phyloP scores from a whole-genome alignment of 2,888 invertebrate species.

The Lepas anatifera region DNA sequence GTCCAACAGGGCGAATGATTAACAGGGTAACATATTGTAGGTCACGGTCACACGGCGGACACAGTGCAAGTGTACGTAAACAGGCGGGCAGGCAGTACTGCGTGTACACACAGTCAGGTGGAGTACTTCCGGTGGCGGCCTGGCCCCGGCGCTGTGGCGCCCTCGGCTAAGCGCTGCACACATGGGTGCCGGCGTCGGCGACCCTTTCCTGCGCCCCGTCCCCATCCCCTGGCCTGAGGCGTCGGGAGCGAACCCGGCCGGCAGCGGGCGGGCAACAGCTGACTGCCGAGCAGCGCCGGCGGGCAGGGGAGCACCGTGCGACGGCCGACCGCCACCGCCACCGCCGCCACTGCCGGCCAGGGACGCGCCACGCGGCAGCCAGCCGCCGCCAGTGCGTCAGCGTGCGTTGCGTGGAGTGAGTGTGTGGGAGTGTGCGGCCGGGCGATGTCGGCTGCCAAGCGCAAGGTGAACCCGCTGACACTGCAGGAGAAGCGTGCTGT shows the following conservation, averaged over 20 bases:
- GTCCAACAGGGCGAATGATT: too few species aligned
- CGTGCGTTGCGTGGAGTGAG: background rate
- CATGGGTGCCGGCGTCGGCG: background rate
- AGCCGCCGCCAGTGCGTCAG: background rate
- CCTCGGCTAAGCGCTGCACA: background rate
- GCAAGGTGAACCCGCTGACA: slow-evolving; percentile 2
- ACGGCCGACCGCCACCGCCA: background rate
- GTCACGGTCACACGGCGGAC: background rate
- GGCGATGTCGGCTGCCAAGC: background rate
- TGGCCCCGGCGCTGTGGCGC: too few species aligned
- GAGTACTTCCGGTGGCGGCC: too few species aligned
- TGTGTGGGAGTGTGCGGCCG: background rate
- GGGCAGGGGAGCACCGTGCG: background rate
- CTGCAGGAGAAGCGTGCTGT: background rate
- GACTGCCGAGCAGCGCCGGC: slow-evolving; percentile 1
- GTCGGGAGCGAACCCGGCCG: background rate
- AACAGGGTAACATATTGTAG: background rate
- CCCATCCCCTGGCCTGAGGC: background rate
- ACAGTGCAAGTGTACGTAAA: too few species aligned
- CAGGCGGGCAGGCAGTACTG: too few species aligned
- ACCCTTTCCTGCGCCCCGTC: background rate
- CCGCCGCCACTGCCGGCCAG: background rate
- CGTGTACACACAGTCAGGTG: too few species aligned
- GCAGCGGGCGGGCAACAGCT: background rate
- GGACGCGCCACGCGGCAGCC: background rate